Percentiles rank a stretch among this genome's conserved stretches.
These are phyloP conservation scores for Paramuricea clavata DNA, from an alignment of 92 coral and sea anemone species.

Conservation along the genomic window DNA sequence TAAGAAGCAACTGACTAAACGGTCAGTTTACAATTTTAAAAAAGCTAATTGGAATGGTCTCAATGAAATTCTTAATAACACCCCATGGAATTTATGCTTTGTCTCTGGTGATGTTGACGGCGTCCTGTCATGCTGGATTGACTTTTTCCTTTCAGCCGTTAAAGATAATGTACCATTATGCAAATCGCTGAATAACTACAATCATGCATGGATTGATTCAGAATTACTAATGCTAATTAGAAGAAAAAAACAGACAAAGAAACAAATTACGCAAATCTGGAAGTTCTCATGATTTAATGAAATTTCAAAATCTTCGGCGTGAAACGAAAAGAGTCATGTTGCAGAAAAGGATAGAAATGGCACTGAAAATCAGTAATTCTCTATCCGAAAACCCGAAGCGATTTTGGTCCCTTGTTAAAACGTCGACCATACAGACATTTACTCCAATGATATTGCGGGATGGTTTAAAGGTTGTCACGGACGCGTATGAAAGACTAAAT, in stretches of 20 bases:
- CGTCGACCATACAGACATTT: conserved; percentile 28
- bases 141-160: not conserved
- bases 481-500: not conserved
- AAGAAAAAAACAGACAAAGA: conserved; percentile 61
- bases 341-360: conserved; percentile 59
- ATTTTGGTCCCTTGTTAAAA: conserved; percentile 48
- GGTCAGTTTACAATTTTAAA: no score
- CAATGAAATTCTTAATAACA: no score
- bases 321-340: conserved; percentile 48
- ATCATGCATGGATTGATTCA: not conserved
- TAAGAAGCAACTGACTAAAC: no score
- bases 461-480: conserved; percentile 37
- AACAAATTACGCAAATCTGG: conserved; percentile 39
- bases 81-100: no score
- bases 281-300: conserved; percentile 11
- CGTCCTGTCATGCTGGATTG: not conserved
- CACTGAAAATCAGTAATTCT: conserved; percentile 48
- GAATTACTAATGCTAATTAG: conserved; percentile 14
- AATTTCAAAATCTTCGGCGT: conserved; percentile 52
- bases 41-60: no score
- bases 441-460: conserved; percentile 50
- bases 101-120: not conserved
- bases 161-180: not conserved
- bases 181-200: not conserved
- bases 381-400: conserved; percentile 63